Conservation (phyloP, 2,113 vertebrate species). For the Dendrocopos noguchii region DNA sequence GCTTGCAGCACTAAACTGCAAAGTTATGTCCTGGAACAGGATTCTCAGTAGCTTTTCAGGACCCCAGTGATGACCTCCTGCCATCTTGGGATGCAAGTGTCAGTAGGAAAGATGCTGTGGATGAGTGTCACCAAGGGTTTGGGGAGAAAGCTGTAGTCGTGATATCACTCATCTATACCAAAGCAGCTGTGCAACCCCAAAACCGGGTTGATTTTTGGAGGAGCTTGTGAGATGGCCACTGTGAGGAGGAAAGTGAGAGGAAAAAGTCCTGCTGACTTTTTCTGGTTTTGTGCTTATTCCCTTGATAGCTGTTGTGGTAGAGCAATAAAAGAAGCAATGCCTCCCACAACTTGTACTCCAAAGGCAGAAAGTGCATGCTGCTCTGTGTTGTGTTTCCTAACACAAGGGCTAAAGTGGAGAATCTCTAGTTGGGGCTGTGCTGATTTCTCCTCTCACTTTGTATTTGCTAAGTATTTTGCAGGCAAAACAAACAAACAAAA, state of each 20-base stretch:
- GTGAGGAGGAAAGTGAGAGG: not conserved
- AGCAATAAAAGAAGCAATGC: not conserved
- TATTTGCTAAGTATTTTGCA: not conserved
- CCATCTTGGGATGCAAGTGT: rapidly evolving
- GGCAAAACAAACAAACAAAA: not conserved
- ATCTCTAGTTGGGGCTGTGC: not conserved
- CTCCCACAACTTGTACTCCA: not conserved
- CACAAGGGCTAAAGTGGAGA: not conserved
- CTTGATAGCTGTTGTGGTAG: not conserved
- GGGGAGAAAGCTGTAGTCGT: not conserved
- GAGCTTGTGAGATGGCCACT: not conserved
- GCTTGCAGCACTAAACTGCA: not conserved
- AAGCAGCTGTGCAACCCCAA: rapidly evolving
- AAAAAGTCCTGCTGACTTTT: not conserved
- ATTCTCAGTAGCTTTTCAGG: not conserved
- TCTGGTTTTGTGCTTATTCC: not conserved
- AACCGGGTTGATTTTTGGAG: rapidly evolving
- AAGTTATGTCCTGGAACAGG: not conserved
- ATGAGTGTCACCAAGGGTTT: rapidly evolving
- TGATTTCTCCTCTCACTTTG: not conserved
- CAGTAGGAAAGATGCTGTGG: rapidly evolving
- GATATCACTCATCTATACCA: rapidly evolving
- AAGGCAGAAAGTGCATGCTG: not conserved
- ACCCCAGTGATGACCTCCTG: too few species aligned
- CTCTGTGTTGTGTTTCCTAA: not conserved